Evolutionary conservation across 92 coral and sea anemone genomes (phyloP).

Genomic region (Palythoa heliodiscus): DNA sequence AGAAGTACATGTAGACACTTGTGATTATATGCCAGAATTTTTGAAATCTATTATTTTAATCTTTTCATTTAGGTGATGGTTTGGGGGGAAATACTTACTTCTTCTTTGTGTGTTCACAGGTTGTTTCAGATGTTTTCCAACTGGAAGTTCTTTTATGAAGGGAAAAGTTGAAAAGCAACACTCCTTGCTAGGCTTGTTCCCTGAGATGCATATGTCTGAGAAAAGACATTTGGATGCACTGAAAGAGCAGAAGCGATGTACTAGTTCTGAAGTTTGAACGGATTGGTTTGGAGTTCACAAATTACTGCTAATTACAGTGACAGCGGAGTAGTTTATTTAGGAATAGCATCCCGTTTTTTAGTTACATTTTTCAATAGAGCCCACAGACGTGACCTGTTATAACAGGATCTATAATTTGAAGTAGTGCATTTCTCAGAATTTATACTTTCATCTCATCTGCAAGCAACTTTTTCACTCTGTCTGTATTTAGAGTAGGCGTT

Average conservation of each 20-base stretch:
- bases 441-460: too few species aligned
- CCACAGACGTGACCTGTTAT: background rate
- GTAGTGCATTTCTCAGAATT: too few species aligned
- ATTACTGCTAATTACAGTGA: background rate
- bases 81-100: too few species aligned
- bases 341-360: background rate
- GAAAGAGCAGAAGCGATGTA: background rate
- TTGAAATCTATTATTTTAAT: too few species aligned
- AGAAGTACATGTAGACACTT: too few species aligned
- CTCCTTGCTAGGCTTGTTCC: constrained; percentile 1
- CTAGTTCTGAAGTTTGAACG: background rate
- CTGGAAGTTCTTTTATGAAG: constrained; percentile 39
- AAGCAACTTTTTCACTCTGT: too few species aligned
- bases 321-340: background rate
- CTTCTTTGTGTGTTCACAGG: background rate
- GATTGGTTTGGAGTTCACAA: background rate
- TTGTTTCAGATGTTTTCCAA: constrained; percentile 18
- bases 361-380: background rate
- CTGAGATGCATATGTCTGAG: constrained; percentile 29
- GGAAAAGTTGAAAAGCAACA: constrained; percentile 29
- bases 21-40: too few species aligned
- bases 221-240: constrained; percentile 18
- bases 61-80: too few species aligned
- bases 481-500: too few species aligned
- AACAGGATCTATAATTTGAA: background rate